phyloP scores from a whole-genome alignment of 1,140 invertebrate species.

The Gryllus bimaculatus region DNA sequence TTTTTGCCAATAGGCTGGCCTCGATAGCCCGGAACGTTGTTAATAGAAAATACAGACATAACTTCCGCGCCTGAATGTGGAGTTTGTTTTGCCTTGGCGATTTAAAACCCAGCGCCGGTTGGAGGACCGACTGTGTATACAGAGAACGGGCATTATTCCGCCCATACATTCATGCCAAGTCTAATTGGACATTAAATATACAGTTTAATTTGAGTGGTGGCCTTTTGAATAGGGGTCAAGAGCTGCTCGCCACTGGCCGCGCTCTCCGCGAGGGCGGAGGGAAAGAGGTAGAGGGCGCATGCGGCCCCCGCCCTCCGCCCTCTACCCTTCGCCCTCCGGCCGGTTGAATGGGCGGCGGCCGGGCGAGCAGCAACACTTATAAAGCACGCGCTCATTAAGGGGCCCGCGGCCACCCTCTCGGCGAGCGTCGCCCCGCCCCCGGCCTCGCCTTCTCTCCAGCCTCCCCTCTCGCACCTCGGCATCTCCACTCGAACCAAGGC shows the following conservation, averaged over 20 bases:
- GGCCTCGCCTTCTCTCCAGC: background rate
- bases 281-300: background rate
- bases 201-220: slow-evolving; percentile 16
- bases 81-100: background rate
- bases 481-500: background rate
- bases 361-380: slow-evolving; percentile 2
- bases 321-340: background rate
- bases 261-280: background rate
- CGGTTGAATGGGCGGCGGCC: background rate
- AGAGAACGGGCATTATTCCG: background rate
- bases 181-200: slow-evolving; percentile 16
- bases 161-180: background rate
- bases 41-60: slow-evolving; percentile 1
- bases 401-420: no score
- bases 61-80: background rate
- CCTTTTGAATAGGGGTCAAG: background rate
- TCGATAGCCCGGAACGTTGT: background rate
- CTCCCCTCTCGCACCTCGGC: background rate
- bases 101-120: background rate
- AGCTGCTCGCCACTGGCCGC: background rate
- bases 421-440: no score
- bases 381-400: background rate
- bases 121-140: background rate
- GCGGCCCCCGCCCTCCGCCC: no score
- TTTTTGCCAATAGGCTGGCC: background rate